Evolutionary conservation across 2,888 invertebrate genomes (phyloP).

Genomic region (Frankliniella intonsa): DNA sequence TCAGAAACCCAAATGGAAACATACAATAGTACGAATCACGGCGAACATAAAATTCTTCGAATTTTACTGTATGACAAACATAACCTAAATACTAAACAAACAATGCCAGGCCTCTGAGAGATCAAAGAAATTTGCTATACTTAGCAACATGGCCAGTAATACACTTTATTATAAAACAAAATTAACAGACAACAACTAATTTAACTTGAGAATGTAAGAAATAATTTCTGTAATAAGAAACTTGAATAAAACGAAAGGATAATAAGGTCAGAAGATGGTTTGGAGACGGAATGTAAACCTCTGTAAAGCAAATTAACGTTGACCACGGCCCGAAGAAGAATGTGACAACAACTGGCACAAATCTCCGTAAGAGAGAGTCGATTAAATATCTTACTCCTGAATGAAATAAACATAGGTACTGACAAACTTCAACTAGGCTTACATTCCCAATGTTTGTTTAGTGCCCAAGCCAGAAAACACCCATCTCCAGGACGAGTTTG

Average conservation of each 20-base stretch:
- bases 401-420: neutral
- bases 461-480: slow-evolving; percentile 9
- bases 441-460: slow-evolving; percentile 14
- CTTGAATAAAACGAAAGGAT: neutral
- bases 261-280: slow-evolving; percentile 7
- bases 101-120: neutral
- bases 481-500: neutral
- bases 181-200: neutral
- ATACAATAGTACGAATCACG: neutral
- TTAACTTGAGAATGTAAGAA: neutral
- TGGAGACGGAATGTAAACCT: neutral
- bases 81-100: neutral
- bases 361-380: neutral
- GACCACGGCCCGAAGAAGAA: neutral
- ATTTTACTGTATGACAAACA: neutral
- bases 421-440: neutral
- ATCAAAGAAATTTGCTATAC: neutral
- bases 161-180: neutral
- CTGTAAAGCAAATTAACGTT: neutral
- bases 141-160: neutral
- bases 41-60: neutral
- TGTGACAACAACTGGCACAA: neutral
- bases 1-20: neutral
- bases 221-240: neutral
- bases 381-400: neutral